A percentile compares a stretch with the other conserved stretches of the same genome.
Conservation (phyloP, 2,797 vertebrate species). For the Gymnoscopelus braueri region DNA sequence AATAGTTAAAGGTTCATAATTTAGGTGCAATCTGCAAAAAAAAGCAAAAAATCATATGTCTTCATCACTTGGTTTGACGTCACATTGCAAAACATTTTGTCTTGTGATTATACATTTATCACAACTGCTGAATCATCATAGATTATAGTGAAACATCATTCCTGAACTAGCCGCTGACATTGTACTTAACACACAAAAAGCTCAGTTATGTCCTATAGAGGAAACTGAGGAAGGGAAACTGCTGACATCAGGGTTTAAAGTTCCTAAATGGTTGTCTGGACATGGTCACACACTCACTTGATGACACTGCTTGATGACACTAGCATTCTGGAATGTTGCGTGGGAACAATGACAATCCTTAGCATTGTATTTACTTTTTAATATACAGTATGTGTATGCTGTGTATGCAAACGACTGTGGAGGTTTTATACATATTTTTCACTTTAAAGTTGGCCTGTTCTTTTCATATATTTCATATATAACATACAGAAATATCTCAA, state of each 20-base stretch:
- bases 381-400: too few relatives aligned
- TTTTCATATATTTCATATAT: too few relatives aligned
- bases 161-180: too few relatives aligned
- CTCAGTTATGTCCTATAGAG: slow-evolving; percentile 15
- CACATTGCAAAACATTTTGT: background rate
- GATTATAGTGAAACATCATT: too few relatives aligned
- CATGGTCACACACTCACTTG: slow-evolving; percentile 37
- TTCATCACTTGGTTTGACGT: background rate
- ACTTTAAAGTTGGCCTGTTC: too few relatives aligned
- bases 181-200: too few relatives aligned
- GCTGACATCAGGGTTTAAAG: slow-evolving; percentile 36
- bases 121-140: too few relatives aligned
- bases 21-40: too few relatives aligned
- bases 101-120: background rate
- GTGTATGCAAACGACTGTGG: too few relatives aligned
- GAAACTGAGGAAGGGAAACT: slow-evolving; percentile 20
- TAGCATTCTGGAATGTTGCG: slow-evolving; percentile 6
- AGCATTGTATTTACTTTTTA: background rate
- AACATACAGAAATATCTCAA: too few relatives aligned
- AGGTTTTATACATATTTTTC: too few relatives aligned
- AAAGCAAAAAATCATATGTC: background rate
- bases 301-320: background rate
- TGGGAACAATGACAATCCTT: background rate
- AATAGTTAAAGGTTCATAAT: background rate
- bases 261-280: slow-evolving; percentile 52